phyloP scores from a whole-genome alignment of 2,888 invertebrate genomes.

The Idaea dimidiata region DNA sequence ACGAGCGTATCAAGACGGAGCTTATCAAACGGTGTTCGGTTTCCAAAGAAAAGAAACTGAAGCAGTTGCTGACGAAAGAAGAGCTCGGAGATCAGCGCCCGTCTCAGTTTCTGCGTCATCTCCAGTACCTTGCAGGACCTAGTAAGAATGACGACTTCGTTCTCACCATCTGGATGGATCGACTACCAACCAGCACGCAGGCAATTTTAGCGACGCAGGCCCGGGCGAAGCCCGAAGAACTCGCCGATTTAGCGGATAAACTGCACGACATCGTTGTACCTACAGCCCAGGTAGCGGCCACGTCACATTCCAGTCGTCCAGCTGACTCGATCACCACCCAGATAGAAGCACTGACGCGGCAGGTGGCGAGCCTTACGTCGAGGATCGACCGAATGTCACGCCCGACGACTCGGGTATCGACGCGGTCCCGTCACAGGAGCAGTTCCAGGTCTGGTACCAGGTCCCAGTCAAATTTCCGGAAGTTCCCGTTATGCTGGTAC shows the following conservation, averaged over 20 bases:
- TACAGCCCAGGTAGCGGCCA: not conserved
- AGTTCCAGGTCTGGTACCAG: not conserved
- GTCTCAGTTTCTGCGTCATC: constrained; percentile 22
- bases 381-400: not conserved
- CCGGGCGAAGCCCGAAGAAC: not conserved
- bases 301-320: not conserved
- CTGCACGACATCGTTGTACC: not conserved
- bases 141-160: constrained; percentile 20
- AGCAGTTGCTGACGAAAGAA: constrained; percentile 22
- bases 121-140: constrained; percentile 21
- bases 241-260: not conserved
- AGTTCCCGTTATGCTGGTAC: not conserved
- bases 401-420: not conserved
- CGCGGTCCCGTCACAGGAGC: not conserved
- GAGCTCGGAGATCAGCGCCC: constrained; percentile 27
- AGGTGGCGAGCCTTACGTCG: not conserved
- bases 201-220: not conserved
- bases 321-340: not conserved
- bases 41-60: constrained; percentile 8
- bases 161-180: constrained; percentile 14
- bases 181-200: constrained; percentile 6
- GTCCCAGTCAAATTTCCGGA: not conserved
- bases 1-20: constrained; percentile 17
- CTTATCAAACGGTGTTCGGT: constrained; percentile 9
- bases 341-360: not conserved